phyloP scores from a whole-genome alignment of 2,113 vertebrate genomes.

The Trachemys scripta region DNA sequence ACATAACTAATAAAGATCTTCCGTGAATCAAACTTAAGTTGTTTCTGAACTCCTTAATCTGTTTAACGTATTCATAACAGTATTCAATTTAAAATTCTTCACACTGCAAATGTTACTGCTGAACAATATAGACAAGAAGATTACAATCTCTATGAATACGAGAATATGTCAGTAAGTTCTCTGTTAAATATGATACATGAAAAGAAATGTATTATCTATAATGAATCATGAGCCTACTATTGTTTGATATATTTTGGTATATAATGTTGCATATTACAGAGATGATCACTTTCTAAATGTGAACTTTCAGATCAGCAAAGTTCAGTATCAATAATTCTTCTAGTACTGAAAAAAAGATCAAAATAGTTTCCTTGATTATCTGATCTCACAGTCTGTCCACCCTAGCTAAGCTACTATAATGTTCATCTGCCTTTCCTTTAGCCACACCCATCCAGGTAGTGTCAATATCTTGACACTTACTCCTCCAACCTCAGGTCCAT shows the following conservation, averaged over 20 bases:
- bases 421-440: neutral
- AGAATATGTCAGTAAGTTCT: neutral
- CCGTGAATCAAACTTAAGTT: neutral
- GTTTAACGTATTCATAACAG: neutral
- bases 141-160: neutral
- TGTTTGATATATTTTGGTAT: conserved; percentile 36
- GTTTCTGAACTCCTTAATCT: conserved; percentile 9
- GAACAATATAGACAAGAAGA: conserved; percentile 6
- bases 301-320: conserved; percentile 1
- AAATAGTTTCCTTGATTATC: neutral
- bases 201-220: conserved; percentile 2
- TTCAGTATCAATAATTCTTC: neutral
- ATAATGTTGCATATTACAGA: conserved; percentile 27
- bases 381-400: neutral
- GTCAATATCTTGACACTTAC: neutral
- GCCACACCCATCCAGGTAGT: neutral
- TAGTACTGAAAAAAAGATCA: neutral
- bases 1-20: neutral
- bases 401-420: neutral
- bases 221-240: neutral
- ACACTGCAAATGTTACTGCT: neutral
- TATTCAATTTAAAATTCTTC: neutral
- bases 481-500: accelerated
- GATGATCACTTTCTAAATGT: conserved; percentile 26
- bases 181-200: conserved; percentile 14